Evolutionary conservation across 2,888 invertebrate species (phyloP).

Genomic region (Cephus pulcher): DNA sequence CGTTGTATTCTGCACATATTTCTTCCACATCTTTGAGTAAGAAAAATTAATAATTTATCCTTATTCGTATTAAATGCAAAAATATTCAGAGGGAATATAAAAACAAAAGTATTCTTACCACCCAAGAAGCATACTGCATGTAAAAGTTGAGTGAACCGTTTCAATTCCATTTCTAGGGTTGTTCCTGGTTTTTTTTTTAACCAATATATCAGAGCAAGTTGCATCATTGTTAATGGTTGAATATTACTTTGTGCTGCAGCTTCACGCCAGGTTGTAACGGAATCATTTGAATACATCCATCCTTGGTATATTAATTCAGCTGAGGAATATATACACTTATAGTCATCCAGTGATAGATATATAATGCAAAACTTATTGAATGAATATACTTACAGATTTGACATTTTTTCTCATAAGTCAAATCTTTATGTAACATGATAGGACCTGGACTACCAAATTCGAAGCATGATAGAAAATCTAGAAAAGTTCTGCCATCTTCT

Average conservation of each 20-base stretch:
- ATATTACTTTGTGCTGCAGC: slow-evolving; percentile 68
- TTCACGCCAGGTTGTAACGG: slow-evolving; percentile 60
- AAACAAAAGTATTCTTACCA: slow-evolving; percentile 55
- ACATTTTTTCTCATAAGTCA: slow-evolving; percentile 62
- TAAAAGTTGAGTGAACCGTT: slow-evolving; percentile 75
- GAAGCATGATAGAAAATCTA: slow-evolving; percentile 62
- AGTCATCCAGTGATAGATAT: not conserved
- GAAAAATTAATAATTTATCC: slow-evolving; percentile 15
- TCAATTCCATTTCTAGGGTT: slow-evolving; percentile 73
- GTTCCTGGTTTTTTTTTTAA: slow-evolving; percentile 69
- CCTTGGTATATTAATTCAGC: slow-evolving; percentile 65
- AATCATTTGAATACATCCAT: slow-evolving; percentile 61
- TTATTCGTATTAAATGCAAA: not conserved
- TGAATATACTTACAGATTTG: slow-evolving; percentile 54
- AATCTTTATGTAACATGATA: slow-evolving; percentile 64
- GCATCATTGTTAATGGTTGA: slow-evolving; percentile 76
- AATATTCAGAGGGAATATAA: not conserved
- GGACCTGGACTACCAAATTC: slow-evolving; percentile 52
- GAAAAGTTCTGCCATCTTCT: slow-evolving; percentile 54
- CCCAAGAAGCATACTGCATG: slow-evolving; percentile 75
- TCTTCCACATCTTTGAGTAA: slow-evolving; percentile 65
- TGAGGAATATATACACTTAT: slow-evolving; percentile 22
- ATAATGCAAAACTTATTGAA: not conserved
- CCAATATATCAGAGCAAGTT: slow-evolving; percentile 79
- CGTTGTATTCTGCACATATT: slow-evolving; percentile 75